Evolutionary conservation across 2,888 invertebrate species (phyloP).

Genomic region (Orthosia incerta): DNA sequence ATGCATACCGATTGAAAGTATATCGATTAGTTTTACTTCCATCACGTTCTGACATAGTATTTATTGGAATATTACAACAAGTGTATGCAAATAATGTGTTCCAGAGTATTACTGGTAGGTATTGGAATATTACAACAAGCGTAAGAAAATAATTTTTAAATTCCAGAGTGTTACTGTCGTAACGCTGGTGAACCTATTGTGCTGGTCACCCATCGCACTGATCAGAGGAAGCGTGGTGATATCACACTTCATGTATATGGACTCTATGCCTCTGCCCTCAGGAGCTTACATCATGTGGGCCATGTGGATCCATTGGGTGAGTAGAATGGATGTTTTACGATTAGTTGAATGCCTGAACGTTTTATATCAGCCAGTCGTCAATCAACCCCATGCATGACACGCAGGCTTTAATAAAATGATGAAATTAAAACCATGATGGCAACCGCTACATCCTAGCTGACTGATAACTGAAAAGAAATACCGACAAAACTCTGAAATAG

Average conservation of each 20-base stretch:
- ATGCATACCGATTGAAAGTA: too few relatives aligned
- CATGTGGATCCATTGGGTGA: conserved; percentile 80
- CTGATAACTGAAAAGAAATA: too few relatives aligned
- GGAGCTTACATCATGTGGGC: conserved; percentile 73
- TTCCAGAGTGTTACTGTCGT: conserved; percentile 80
- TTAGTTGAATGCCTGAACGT: too few relatives aligned
- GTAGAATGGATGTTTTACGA: conserved; percentile 17
- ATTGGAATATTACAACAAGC: background rate
- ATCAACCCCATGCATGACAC: too few relatives aligned
- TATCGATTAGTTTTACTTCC: background rate
- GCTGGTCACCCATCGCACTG: conserved; percentile 84
- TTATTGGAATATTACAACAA: background rate
- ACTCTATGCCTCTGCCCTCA: conserved; percentile 70
- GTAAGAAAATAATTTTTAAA: background rate
- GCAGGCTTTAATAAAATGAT: too few relatives aligned
- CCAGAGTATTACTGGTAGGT: conserved; percentile 74
- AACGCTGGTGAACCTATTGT: conserved; percentile 76
- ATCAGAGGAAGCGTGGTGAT: conserved; percentile 79
- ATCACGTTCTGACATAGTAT: background rate
- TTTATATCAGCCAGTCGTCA: too few relatives aligned
- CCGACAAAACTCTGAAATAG: too few relatives aligned
- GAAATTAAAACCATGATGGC: too few relatives aligned
- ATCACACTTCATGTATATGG: conserved; percentile 70
- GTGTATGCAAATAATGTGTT: conserved; percentile 49
- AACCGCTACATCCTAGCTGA: too few relatives aligned